These are phyloP conservation scores for Marronus borbonicus DNA, from an alignment of 2,888 invertebrate genomes.

Conservation along the genomic window DNA sequence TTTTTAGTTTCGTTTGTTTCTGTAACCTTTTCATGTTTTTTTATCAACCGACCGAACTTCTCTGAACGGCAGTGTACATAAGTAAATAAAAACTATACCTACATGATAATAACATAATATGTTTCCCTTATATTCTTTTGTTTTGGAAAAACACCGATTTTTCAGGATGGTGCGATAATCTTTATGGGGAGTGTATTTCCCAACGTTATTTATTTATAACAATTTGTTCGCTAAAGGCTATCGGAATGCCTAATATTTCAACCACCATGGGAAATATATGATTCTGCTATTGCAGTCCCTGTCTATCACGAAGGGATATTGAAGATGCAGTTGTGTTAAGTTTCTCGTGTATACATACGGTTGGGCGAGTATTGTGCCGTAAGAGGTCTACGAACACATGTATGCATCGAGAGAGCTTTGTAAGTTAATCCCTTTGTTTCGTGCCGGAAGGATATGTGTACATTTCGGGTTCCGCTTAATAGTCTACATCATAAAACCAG, in stretches of 20 bases:
- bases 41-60: too few species aligned
- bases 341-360: neutral
- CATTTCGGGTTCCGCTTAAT: conserved; percentile 11
- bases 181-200: too few species aligned
- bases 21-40: too few species aligned
- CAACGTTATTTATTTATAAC: too few species aligned
- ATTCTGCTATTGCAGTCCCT: conserved; percentile 14
- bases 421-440: conserved; percentile 23
- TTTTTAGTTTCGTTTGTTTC: too few species aligned
- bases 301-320: conserved; percentile 24
- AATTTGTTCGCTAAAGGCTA: too few species aligned
- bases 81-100: too few species aligned
- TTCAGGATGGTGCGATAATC: too few species aligned
- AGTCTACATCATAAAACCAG: conserved; percentile 13
- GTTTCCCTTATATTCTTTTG: too few species aligned
- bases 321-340: conserved; percentile 16
- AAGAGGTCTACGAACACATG: neutral
- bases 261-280: conserved; percentile 13
- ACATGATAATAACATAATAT: too few species aligned
- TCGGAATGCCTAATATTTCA: neutral
- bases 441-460: conserved; percentile 20
- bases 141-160: too few species aligned
- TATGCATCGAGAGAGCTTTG: neutral
- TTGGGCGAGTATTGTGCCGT: neutral
- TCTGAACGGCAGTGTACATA: too few species aligned